phyloP scores from a whole-genome alignment of 2,113 vertebrate species.

The Lonchura striata region DNA sequence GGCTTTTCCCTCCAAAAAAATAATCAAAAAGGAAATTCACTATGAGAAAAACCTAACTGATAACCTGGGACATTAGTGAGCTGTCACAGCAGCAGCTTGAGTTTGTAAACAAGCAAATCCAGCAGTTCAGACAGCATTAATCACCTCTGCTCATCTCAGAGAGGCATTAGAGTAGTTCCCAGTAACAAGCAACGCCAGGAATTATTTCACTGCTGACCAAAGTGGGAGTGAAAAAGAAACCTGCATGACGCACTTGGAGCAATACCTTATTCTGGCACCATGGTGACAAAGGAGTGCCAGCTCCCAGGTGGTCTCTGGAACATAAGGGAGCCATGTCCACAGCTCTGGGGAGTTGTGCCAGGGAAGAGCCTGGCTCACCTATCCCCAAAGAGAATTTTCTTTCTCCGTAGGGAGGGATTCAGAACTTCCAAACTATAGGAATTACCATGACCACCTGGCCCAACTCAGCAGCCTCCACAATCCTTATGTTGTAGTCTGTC shows the following conservation, averaged over 20 bases:
- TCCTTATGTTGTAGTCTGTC: not conserved
- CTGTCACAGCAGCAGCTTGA: not conserved
- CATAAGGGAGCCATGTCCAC: accelerated
- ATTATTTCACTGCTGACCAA: not conserved
- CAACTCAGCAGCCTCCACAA: not conserved
- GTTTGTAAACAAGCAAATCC: not conserved
- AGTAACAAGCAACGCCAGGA: not conserved
- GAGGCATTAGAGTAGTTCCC: not conserved
- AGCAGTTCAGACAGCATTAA: not conserved
- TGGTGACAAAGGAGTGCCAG: not conserved
- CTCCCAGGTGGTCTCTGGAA: not conserved
- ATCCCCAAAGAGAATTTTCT: not conserved
- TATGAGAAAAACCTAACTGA: not conserved
- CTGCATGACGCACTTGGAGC: accelerated
- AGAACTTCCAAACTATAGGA: not conserved
- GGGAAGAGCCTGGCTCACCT: not conserved
- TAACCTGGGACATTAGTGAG: not conserved
- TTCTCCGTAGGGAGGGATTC: not conserved
- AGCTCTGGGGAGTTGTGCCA: not conserved
- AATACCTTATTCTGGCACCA: not conserved
- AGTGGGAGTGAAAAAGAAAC: not conserved
- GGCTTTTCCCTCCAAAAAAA: accelerated
- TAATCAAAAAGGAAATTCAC: not conserved
- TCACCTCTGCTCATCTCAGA: not conserved
- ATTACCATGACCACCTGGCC: accelerated